These are phyloP conservation scores for Aplidium turbinatum DNA, from an alignment of 23 tunicate species.

Conservation along the genomic window DNA sequence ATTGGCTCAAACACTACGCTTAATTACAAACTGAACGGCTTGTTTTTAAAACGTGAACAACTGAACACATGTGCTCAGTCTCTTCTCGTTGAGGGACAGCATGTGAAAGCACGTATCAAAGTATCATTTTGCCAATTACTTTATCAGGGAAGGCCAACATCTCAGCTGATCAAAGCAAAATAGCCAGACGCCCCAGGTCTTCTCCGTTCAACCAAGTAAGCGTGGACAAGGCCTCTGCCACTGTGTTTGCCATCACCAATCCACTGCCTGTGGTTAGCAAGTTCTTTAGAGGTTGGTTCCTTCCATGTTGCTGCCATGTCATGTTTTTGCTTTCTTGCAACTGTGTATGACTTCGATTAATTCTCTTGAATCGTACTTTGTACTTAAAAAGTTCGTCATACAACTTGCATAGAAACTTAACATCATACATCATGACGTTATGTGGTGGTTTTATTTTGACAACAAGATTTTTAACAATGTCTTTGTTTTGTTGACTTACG, in stretches of 20 bases:
- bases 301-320: background rate
- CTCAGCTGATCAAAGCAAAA: background rate
- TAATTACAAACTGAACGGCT: too few species aligned
- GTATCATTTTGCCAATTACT: too few species aligned
- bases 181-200: conserved; percentile 26
- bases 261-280: conserved; percentile 6
- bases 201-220: conserved; percentile 9
- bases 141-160: background rate
- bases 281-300: conserved; percentile 10
- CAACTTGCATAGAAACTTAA: too few species aligned
- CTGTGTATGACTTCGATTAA: background rate
- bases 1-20: too few species aligned
- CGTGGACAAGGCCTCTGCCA: conserved; percentile 22
- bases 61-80: too few species aligned
- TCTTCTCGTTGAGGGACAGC: too few species aligned
- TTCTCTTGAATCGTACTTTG: background rate
- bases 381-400: too few species aligned
- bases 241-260: conserved; percentile 25
- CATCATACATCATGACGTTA: too few species aligned
- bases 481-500: background rate
- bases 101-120: too few species aligned
- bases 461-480: too few species aligned
- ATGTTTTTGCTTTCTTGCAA: background rate
- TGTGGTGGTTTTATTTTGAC: too few species aligned
- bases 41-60: too few species aligned